Conservation (phyloP, 2,113 vertebrate species). For the Ochotona curzoniae region DNA sequence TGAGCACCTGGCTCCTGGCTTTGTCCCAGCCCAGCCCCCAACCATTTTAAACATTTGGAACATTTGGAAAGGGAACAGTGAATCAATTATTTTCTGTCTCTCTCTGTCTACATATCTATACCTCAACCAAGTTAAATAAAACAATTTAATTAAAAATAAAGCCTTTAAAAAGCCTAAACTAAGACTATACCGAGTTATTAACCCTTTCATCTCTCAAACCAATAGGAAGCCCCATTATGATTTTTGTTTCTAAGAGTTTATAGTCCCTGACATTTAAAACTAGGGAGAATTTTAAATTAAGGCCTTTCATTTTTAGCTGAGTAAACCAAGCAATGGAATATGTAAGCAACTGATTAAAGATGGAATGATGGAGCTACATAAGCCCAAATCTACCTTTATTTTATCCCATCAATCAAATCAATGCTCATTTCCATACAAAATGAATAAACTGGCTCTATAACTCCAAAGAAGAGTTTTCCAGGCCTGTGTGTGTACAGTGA, state of each 20-base stretch:
- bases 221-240: neutral
- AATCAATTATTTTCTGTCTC: too few species aligned
- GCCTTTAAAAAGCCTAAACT: too few species aligned
- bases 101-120: too few species aligned
- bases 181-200: neutral
- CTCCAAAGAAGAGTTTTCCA: neutral
- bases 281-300: neutral
- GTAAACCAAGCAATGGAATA: neutral
- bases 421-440: neutral
- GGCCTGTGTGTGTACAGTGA: neutral
- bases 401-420: constrained; percentile 11
- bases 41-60: too few species aligned
- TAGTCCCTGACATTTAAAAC: neutral
- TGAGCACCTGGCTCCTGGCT: too few species aligned
- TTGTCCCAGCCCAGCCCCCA: too few species aligned
- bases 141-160: too few species aligned
- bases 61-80: too few species aligned
- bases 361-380: neutral
- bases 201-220: neutral
- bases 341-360: neutral
- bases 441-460: neutral
- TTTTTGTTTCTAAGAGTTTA: constrained; percentile 32
- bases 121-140: too few species aligned
- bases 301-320: neutral
- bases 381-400: neutral